Percentiles rank a stretch among this genome's conserved stretches.
These are phyloP conservation scores for Periparus ater DNA, from an alignment of 2,797 vertebrate species.

Conservation along the genomic window DNA sequence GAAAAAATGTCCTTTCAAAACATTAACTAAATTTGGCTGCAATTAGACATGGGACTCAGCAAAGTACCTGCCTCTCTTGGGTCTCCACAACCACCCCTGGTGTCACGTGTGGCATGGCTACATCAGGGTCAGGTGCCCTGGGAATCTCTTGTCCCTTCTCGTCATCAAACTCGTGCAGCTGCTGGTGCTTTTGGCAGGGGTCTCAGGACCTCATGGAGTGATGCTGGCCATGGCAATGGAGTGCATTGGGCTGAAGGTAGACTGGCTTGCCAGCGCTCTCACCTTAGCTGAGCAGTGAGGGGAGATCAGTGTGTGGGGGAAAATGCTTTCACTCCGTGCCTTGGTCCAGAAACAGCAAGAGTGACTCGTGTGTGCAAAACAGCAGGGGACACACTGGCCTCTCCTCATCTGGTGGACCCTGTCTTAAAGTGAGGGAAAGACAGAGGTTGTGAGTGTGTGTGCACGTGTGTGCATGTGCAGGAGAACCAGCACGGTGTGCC, in stretches of 20 bases:
- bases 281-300: accelerated
- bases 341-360: not conserved
- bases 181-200: not conserved
- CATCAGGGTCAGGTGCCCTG: not conserved
- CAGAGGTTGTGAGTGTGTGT: not conserved
- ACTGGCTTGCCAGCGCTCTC: accelerated
- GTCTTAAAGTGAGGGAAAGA: not conserved
- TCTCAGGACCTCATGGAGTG: not conserved
- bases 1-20: not conserved
- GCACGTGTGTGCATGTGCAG: accelerated
- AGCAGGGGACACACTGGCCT: not conserved
- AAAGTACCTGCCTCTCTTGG: not conserved
- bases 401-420: not conserved
- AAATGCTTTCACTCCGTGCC: accelerated
- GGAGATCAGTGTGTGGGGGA: accelerated
- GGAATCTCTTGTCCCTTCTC: not conserved
- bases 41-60: not conserved
- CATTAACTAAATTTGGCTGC: not conserved
- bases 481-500: accelerated
- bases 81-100: not conserved
- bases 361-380: not conserved
- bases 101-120: accelerated
- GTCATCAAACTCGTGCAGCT: accelerated
- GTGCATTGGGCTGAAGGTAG: not conserved
- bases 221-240: accelerated